A percentile compares a stretch with the other conserved stretches of the same genome.
Evolutionary conservation across 2,888 invertebrate genomes (phyloP).

Genomic region (Hirudinaria manillensis): DNA sequence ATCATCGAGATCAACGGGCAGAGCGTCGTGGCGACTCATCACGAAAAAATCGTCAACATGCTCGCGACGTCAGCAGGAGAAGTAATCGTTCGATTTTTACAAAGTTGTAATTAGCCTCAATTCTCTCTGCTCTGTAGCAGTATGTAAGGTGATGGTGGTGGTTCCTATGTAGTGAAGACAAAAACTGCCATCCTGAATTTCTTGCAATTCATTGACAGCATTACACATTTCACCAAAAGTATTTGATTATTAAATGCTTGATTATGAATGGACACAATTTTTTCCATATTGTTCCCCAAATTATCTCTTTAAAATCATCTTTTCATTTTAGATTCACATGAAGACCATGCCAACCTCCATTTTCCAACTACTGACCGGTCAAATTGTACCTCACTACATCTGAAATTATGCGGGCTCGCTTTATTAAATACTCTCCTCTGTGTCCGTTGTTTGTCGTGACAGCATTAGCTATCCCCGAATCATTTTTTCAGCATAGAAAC

Average conservation of each 20-base stretch:
- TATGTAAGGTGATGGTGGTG: background rate
- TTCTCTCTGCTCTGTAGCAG: background rate
- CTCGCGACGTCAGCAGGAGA: conserved; percentile 98
- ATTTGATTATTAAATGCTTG: background rate
- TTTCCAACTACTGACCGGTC: conserved; percentile 96
- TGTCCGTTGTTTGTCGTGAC: too few species aligned
- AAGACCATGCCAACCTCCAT: conserved; percentile 99
- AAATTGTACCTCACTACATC: conserved; percentile 98
- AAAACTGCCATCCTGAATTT: too few species aligned
- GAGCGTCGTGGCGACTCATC: conserved; percentile 98
- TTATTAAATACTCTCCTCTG: too few species aligned
- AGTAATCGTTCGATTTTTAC: conserved; percentile 60
- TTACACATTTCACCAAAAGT: background rate
- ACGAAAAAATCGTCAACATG: conserved; percentile 97
- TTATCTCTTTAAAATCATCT: background rate
- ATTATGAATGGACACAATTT: background rate
- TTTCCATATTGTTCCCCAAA: background rate
- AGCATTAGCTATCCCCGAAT: too few species aligned
- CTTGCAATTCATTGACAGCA: too few species aligned
- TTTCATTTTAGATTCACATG: conserved; percentile 79
- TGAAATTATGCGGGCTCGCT: conserved; percentile 51
- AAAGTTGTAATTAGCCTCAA: background rate
- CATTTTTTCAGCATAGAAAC: too few species aligned
- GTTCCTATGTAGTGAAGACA: too few species aligned
- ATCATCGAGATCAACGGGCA: conserved; percentile 99